Conservation (phyloP, 2,797 vertebrate species). For the Sebastes diaconus region DNA sequence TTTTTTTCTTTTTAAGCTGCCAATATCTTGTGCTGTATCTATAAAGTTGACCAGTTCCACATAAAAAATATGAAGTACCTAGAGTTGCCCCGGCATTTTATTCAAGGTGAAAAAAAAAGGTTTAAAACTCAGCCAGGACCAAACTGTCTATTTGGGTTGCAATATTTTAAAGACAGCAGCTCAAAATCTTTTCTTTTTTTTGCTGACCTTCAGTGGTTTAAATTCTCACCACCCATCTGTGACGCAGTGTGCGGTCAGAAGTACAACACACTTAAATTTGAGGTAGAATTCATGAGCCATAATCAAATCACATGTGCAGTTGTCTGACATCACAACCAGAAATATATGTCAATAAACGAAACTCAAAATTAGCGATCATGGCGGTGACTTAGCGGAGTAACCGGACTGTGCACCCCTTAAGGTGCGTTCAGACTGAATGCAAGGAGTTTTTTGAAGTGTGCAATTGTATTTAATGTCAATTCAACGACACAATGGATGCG, state of each 20-base stretch:
- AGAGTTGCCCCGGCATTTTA: neutral
- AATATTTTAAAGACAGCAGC: neutral
- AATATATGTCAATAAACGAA: neutral
- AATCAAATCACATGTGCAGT: neutral
- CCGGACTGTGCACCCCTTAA: neutral
- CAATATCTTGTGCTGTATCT: constrained; percentile 2
- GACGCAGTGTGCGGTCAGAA: neutral
- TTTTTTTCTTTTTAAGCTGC: constrained; percentile 15
- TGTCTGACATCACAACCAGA: constrained; percentile 5
- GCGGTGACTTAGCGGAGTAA: neutral
- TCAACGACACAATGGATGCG: neutral
- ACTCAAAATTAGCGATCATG: neutral
- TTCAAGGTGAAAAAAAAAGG: neutral
- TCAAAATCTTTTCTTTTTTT: neutral
- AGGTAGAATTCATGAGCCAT: constrained; percentile 19
- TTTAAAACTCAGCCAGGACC: neutral
- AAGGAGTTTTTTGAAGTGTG: neutral
- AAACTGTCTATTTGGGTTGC: neutral
- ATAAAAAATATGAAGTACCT: neutral
- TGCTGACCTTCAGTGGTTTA: neutral
- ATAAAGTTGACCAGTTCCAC: neutral
- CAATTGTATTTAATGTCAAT: neutral
- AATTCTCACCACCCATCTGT: neutral
- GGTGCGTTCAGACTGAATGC: neutral
- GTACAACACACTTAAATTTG: neutral